phyloP scores from a whole-genome alignment of 2,888 invertebrate species.

The Shargacucullia verbasci region DNA sequence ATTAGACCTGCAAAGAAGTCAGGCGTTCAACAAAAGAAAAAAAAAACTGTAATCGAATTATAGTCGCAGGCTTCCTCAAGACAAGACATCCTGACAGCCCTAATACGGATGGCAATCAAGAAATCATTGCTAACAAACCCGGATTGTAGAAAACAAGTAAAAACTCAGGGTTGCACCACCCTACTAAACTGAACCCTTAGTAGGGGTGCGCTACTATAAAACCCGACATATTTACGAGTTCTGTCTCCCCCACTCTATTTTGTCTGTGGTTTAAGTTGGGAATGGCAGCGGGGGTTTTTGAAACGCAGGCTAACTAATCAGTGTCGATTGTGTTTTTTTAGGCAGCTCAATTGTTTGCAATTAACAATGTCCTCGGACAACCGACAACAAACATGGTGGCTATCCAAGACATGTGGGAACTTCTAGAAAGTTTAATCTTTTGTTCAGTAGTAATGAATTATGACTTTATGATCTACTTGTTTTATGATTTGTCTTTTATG shows the following conservation, averaged over 20 bases:
- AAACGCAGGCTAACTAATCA: background rate
- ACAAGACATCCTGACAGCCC: conserved; percentile 40
- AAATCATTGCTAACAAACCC: conserved; percentile 74
- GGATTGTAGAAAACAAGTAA: conserved; percentile 61
- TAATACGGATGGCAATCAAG: conserved; percentile 75
- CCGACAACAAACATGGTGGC: no score
- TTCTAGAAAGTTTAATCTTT: no score
- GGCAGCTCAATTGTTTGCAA: no score
- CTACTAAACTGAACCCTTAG: conserved; percentile 53
- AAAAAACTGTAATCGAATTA: conserved; percentile 1
- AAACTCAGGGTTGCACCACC: conserved; percentile 64
- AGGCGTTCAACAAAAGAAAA: background rate
- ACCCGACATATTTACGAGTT: conserved; percentile 86
- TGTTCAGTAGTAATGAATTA: no score
- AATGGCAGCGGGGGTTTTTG: conserved; percentile 44
- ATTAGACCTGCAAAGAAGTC: background rate
- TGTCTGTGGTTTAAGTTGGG: conserved; percentile 64
- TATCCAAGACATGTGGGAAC: no score
- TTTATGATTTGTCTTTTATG: no score
- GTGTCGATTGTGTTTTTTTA: no score
- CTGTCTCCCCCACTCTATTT: conserved; percentile 67
- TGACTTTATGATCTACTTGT: no score
- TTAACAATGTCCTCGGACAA: no score
- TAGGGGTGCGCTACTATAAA: conserved; percentile 80
- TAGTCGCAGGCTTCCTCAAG: conserved; percentile 15